Percentiles rank a stretch among this genome's conserved stretches.
Conservation (phyloP, 2,113 vertebrate genomes). For the Crotalus horridus region DNA sequence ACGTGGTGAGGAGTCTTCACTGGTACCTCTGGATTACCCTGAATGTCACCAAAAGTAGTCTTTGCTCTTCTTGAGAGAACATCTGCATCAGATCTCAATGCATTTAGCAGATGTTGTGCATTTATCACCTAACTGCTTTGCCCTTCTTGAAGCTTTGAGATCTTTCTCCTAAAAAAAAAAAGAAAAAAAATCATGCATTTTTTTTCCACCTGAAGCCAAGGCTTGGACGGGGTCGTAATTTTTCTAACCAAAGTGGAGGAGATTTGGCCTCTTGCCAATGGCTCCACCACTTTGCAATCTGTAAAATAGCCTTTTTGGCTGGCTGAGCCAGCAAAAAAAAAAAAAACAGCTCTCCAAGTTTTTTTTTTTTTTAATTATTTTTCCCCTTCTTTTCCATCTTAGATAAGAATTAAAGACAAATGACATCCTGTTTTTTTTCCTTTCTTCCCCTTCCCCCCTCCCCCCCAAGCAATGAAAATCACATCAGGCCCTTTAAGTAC, state of each 20-base stretch:
- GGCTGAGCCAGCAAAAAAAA: slow-evolving; percentile 48
- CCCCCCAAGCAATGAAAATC: slow-evolving; percentile 27
- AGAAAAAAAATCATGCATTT: slow-evolving; percentile 1
- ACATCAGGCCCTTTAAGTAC: accelerated
- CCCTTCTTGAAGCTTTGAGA: neutral
- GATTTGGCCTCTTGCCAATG: slow-evolving; percentile 23
- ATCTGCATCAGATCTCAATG: slow-evolving; percentile 16
- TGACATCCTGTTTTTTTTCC: neutral
- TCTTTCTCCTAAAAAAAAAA: neutral
- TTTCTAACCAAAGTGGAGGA: slow-evolving; percentile 50
- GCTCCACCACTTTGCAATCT: slow-evolving; percentile 29
- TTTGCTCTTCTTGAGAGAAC: neutral
- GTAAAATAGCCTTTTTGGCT: neutral
- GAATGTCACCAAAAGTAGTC: neutral
- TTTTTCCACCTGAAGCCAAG: slow-evolving; percentile 29
- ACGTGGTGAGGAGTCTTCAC: neutral
- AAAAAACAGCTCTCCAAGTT: neutral
- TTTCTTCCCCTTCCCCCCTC: neutral
- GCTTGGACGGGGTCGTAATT: slow-evolving; percentile 46
- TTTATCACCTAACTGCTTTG: slow-evolving; percentile 30
- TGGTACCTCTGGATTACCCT: neutral
- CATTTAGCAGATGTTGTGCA: slow-evolving; percentile 30
- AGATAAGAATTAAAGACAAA: slow-evolving; percentile 54
- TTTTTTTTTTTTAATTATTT: neutral
- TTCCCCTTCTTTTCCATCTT: slow-evolving; percentile 27